Evolutionary conservation across 2,888 invertebrate genomes (phyloP).

Genomic region (Taenaris catops): DNA sequence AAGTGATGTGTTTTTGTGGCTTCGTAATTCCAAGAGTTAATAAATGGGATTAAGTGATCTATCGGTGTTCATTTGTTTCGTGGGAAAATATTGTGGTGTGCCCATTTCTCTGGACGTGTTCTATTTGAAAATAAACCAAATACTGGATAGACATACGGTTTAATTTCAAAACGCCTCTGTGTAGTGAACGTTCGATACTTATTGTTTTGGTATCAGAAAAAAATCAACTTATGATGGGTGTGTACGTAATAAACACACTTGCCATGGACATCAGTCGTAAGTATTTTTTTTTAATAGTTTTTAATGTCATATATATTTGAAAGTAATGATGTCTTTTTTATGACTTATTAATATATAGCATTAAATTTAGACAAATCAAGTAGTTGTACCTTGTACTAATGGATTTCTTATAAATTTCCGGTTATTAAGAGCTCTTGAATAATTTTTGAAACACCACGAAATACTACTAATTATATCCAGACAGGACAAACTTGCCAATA

Average conservation of each 20-base stretch:
- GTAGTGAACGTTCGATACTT: constrained; percentile 5
- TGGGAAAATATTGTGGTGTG: constrained; percentile 12
- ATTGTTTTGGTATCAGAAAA: constrained; percentile 2
- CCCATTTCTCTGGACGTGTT: constrained; percentile 6
- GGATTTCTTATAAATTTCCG: too few relatives aligned
- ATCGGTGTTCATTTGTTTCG: constrained; percentile 11
- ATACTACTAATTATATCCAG: too few relatives aligned
- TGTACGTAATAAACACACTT: constrained; percentile 57
- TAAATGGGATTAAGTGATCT: constrained; percentile 16
- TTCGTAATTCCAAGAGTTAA: constrained; percentile 30
- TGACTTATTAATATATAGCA: too few relatives aligned
- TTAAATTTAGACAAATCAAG: too few relatives aligned
- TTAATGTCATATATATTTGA: background rate
- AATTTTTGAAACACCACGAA: too few relatives aligned
- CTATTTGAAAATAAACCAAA: constrained; percentile 6
- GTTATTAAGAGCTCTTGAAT: too few relatives aligned
- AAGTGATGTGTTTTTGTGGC: constrained; percentile 42
- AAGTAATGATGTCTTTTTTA: too few relatives aligned
- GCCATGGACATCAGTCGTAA: constrained; percentile 72
- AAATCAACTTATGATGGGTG: constrained; percentile 43
- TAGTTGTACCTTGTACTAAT: too few relatives aligned
- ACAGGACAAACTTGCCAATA: too few relatives aligned
- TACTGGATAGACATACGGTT: constrained; percentile 1
- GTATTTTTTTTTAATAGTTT: constrained; percentile 37
- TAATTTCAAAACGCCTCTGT: constrained; percentile 1